Conservation (phyloP, 2,113 vertebrate species). For the Oreochromis tanganicae region DNA sequence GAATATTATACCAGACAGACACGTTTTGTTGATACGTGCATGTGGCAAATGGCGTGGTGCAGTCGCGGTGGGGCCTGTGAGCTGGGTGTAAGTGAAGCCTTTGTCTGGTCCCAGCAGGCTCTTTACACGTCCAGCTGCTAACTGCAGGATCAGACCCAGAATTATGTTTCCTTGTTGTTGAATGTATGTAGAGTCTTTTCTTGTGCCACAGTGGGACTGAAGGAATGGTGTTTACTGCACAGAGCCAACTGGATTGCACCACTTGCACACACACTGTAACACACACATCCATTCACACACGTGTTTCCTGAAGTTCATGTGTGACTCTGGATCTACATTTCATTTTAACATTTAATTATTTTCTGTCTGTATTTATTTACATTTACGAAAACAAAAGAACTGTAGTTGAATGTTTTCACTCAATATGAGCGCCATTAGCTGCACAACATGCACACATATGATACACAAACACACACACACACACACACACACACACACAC, state of each 20-base stretch:
- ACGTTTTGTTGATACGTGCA: background rate
- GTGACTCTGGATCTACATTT: background rate
- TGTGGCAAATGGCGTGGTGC: background rate
- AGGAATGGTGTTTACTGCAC: conserved; percentile 80
- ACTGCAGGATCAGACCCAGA: conserved; percentile 35
- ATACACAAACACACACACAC: background rate
- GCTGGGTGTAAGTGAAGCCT: conserved; percentile 15
- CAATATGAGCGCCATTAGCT: conserved; percentile 4
- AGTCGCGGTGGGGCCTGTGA: background rate
- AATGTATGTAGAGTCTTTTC: conserved; percentile 50
- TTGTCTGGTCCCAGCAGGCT: conserved; percentile 11
- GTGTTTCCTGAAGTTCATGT: background rate
- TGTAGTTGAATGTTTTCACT: conserved; percentile 31
- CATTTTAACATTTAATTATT: background rate
- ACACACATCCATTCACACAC: background rate
- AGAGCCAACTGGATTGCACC: conserved; percentile 67
- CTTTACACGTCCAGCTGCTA: conserved; percentile 42
- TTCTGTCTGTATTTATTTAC: background rate
- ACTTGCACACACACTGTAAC: background rate
- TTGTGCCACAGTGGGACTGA: conserved; percentile 42
- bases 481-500: background rate
- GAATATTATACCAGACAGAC: background rate
- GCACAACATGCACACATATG: background rate
- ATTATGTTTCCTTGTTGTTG: conserved; percentile 46
- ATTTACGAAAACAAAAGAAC: background rate